A percentile compares a stretch with the other conserved stretches of the same genome.
phyloP scores from a whole-genome alignment of 2,797 vertebrate genomes.

The Echiichthys vipera region DNA sequence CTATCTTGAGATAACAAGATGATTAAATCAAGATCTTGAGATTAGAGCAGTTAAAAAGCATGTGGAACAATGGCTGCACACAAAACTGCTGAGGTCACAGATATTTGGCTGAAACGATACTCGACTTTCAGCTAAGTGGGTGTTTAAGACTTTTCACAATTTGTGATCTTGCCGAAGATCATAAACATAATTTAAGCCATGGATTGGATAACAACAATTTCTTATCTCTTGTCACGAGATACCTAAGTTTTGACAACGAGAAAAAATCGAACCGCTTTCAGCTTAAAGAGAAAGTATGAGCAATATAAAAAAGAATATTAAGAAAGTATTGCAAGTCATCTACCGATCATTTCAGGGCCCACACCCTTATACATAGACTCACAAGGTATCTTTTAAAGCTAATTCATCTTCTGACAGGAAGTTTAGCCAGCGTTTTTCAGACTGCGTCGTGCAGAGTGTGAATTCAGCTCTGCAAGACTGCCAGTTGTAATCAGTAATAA shows the following conservation, averaged over 20 bases:
- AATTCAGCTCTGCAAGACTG: slow-evolving; percentile 44
- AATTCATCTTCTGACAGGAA: slow-evolving; percentile 44
- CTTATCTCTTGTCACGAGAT: background rate
- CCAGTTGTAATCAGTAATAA: slow-evolving; percentile 70
- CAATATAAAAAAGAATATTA: too few species aligned
- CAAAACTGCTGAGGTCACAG: slow-evolving; percentile 45
- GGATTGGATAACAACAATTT: background rate
- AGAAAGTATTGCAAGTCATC: too few species aligned
- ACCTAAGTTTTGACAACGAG: background rate
- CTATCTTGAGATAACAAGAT: slow-evolving; percentile 64
- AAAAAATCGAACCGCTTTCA: too few species aligned
- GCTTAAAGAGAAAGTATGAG: background rate
- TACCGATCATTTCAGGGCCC: too few species aligned
- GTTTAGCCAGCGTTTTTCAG: slow-evolving; percentile 44
- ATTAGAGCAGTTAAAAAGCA: slow-evolving; percentile 54
- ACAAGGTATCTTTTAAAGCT: too few species aligned
- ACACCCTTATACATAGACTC: too few species aligned
- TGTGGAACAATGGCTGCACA: slow-evolving; percentile 29
- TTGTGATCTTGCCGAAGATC: background rate
- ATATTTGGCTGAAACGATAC: slow-evolving; percentile 14
- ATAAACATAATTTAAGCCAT: background rate
- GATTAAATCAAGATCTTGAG: slow-evolving; percentile 58
- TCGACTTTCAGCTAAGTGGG: background rate
- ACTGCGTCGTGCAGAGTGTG: slow-evolving; percentile 19
- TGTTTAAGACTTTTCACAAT: slow-evolving; percentile 22